Base-by-base conservation (phyloP, 2,888 invertebrate species). In the Parnassius apollo region DNA sequence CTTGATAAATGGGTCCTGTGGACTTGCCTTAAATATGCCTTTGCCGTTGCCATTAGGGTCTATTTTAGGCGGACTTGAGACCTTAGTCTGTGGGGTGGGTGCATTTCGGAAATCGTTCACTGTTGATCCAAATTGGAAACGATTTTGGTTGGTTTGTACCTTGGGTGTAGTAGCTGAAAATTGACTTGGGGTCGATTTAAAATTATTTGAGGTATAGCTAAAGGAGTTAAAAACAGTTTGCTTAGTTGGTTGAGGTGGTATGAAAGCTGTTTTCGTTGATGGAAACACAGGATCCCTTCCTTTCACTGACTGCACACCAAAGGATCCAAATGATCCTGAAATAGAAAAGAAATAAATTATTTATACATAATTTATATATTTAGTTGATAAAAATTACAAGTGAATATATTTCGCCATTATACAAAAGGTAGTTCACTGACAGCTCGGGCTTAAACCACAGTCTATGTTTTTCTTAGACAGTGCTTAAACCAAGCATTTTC, bases 321-420 rank as follows among this genome's bases (percentile, higher is more conserved):
- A 94, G 13, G 92, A 88, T 70, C 93, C 93, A 76, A 94, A 94
- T 62, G 94, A 90, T 67, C 94, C 94, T 83, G 83, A 46, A 85
- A 85, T 22, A 35, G 46, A 55, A 64, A n/a, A 66, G 0, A 48
- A 22, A 12, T 12, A 56, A 11, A 12, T 3, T n/a, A 46, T 50
- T 18, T 50, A 35, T 35, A 7, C 18, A 18, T 18, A 18, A 18
- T 18, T 18, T 18, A 18, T 18, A 18, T 18, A 18, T 18, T 18
- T 18, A 18, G 18, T 18, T 25, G 25, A 25, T 25, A 25, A 25
- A 25, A 2, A 3, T 25, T 25, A 0, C 25, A 25, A 25, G 3
- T 25, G 25, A 25, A 25, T 25, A 25, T 25, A 25, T 25, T 25
- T 3, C 25, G 25, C 3, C 25, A 1, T 25, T 1, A 2, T 25